phyloP scores from a whole-genome alignment of 37 sponge, comb jelly and placozoan genomes.

The Halisarca cf. caerulea region DNA sequence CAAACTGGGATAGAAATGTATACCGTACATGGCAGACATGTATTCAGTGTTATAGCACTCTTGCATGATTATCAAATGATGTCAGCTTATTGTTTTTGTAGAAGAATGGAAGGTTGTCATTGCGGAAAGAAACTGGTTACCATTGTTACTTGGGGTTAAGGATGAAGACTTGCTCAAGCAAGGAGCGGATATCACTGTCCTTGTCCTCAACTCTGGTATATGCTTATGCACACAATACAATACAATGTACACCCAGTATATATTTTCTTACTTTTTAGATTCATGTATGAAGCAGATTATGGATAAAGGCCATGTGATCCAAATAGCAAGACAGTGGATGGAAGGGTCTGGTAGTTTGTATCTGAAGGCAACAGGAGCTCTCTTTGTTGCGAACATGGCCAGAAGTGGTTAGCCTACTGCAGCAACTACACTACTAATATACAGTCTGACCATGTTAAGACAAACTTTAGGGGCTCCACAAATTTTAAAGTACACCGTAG shows the following conservation, averaged over 20 bases:
- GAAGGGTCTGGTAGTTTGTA: not conserved
- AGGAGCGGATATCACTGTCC: conserved; percentile 37
- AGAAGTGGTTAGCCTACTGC: conserved; percentile 56
- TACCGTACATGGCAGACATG: too few relatives aligned
- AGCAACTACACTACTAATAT: too few relatives aligned
- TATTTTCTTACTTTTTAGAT: conserved; percentile 3
- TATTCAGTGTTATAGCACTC: too few relatives aligned
- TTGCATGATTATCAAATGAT: not conserved
- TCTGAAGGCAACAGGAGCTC: conserved; percentile 47
- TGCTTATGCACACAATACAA: not conserved
- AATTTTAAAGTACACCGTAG: too few relatives aligned
- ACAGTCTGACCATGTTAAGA: too few relatives aligned
- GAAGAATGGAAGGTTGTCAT: conserved; percentile 44
- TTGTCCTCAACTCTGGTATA: not conserved
- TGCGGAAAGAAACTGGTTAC: not conserved
- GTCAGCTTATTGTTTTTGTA: conserved; percentile 11
- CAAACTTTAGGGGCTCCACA: too few relatives aligned
- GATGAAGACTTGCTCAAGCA: conserved; percentile 10
- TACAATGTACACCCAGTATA: not conserved
- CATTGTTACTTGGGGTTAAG: conserved; percentile 10
- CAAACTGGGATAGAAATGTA: too few relatives aligned
- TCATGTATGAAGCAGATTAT: conserved; percentile 40
- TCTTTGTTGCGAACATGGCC: conserved; percentile 69
- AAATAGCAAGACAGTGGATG: conserved; percentile 44
- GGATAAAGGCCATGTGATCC: conserved; percentile 21